Conservation (phyloP, 2,113 vertebrate genomes). For the Oxyruncus cristatus region DNA sequence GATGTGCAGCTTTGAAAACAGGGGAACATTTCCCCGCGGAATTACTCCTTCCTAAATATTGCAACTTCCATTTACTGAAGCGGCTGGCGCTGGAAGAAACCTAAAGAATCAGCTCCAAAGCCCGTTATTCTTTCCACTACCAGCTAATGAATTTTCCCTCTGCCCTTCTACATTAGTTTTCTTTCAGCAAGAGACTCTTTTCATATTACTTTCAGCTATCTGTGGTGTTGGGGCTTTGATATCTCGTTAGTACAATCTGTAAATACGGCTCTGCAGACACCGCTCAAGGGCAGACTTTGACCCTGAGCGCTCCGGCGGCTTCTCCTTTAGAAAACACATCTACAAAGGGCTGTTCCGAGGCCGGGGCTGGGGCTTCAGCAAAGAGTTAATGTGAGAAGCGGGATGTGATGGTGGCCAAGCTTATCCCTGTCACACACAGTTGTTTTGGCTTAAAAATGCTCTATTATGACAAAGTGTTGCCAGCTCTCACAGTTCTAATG, state of each 20-base stretch:
- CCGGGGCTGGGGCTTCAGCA: neutral
- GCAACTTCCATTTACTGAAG: neutral
- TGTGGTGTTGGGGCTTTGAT: slow-evolving; percentile 26
- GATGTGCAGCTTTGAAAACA: slow-evolving; percentile 24
- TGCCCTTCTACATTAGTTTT: slow-evolving; percentile 7
- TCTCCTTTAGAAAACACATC: neutral
- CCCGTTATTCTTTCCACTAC: neutral
- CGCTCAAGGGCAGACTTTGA: slow-evolving; percentile 31
- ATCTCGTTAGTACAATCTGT: slow-evolving; percentile 27
- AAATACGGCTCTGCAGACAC: slow-evolving; percentile 22
- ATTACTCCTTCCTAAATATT: slow-evolving; percentile 17
- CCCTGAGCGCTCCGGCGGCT: neutral
- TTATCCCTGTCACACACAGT: slow-evolving; percentile 21
- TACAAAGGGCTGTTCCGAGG: neutral
- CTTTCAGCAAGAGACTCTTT: slow-evolving; percentile 4
- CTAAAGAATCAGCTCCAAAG: neutral
- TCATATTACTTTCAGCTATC: slow-evolving; percentile 11
- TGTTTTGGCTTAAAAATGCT: slow-evolving; percentile 33
- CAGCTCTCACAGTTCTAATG: neutral
- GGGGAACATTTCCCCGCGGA: slow-evolving; percentile 12
- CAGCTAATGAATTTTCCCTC: slow-evolving; percentile 42
- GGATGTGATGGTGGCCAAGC: neutral
- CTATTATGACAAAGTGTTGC: neutral
- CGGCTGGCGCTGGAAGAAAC: neutral
- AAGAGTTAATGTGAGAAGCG: neutral